phyloP scores from a whole-genome alignment of 2,113 vertebrate genomes.

The Hippocampus zosterae region DNA sequence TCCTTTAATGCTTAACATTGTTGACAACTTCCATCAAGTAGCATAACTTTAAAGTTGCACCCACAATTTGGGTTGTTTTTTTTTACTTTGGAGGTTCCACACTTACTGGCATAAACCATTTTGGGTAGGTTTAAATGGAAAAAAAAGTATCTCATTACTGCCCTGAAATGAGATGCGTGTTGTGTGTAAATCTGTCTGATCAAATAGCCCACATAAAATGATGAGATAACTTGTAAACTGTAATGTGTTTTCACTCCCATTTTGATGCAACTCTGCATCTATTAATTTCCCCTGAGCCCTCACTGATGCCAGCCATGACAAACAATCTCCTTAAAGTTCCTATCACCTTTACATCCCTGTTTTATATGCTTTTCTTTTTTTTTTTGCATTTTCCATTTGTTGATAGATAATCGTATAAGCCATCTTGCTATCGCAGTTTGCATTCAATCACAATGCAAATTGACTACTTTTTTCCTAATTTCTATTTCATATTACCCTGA shows the following conservation, averaged over 20 bases:
- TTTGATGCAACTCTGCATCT: conserved; percentile 35
- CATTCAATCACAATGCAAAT: conserved; percentile 36
- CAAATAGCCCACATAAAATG: background rate
- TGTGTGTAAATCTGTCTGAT: conserved; percentile 7
- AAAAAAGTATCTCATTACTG: conserved; percentile 3
- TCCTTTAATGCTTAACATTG: too few relatives aligned
- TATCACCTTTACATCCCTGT: conserved; percentile 29
- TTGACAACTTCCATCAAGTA: too few relatives aligned
- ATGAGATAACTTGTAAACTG: conserved; percentile 28
- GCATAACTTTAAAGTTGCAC: background rate
- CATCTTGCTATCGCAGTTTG: conserved; percentile 11
- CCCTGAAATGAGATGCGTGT: conserved; percentile 4
- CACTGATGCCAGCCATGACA: conserved; percentile 25
- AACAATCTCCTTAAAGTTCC: conserved; percentile 38
- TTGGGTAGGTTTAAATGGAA: conserved; percentile 1
- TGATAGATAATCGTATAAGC: conserved; percentile 36
- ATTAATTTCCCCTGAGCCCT: conserved; percentile 52
- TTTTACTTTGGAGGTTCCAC: background rate
- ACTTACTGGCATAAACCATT: background rate
- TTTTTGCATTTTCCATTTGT: conserved; percentile 7
- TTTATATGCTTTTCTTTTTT: conserved; percentile 1
- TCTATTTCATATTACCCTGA: conserved; percentile 32
- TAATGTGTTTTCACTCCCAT: conserved; percentile 33
- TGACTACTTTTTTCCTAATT: conserved; percentile 26
- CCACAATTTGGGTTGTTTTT: background rate